These are phyloP conservation scores for Poecile montanus DNA, from an alignment of 2,797 vertebrate genomes.

Conservation along the genomic window DNA sequence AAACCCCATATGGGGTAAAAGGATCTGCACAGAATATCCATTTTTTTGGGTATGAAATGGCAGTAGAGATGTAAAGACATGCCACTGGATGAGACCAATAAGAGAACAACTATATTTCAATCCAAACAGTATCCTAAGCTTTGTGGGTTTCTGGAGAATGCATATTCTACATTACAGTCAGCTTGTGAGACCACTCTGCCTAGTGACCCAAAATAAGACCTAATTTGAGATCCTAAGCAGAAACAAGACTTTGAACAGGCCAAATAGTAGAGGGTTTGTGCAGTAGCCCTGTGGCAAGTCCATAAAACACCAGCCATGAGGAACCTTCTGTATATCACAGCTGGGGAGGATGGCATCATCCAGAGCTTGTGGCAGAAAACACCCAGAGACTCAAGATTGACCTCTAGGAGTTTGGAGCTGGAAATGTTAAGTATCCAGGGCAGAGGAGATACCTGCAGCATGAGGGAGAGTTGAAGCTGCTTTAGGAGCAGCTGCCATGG, in stretches of 20 bases:
- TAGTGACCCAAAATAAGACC: neutral
- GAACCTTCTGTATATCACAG: neutral
- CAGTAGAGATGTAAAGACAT: neutral
- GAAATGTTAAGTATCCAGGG: neutral
- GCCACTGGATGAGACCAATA: neutral
- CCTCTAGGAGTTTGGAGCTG: neutral
- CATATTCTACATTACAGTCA: neutral
- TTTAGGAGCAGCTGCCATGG: neutral
- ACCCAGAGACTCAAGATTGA: accelerated
- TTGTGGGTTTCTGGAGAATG: neutral
- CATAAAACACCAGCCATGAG: neutral
- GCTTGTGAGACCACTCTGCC: neutral
- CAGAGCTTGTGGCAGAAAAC: neutral
- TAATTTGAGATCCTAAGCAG: neutral
- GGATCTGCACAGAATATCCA: neutral
- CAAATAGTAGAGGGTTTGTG: neutral
- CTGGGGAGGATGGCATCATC: too few species aligned
- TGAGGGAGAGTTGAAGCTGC: neutral
- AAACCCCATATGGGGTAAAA: accelerated
- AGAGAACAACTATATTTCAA: neutral
- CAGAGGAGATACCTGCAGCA: neutral
- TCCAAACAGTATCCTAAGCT: neutral
- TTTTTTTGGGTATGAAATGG: neutral
- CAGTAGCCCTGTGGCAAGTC: neutral
- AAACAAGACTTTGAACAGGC: neutral